phyloP scores from a whole-genome alignment of 2,113 vertebrate genomes.

The Sylvia atricapilla region DNA sequence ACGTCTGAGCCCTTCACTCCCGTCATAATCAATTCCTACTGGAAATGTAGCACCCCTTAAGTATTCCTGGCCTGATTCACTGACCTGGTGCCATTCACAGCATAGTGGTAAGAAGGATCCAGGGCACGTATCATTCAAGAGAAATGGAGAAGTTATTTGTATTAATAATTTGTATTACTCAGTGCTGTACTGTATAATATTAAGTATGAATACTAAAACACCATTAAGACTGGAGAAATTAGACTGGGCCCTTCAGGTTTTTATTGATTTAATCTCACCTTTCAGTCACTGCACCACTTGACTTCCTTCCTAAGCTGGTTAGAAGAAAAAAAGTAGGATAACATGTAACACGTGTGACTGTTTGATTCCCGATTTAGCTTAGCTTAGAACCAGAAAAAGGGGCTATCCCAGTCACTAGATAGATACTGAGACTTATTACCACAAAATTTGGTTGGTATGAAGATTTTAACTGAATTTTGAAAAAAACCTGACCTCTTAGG shows the following conservation, averaged over 20 bases:
- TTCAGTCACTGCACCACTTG: neutral
- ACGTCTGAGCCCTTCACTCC: neutral
- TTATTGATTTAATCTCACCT: neutral
- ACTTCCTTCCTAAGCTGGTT: neutral
- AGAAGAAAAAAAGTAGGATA: neutral
- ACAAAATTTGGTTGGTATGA: neutral
- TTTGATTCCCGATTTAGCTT: neutral
- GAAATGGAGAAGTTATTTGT: neutral
- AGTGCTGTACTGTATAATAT: neutral
- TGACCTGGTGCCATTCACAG: neutral
- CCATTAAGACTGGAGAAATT: neutral
- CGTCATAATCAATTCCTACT: neutral
- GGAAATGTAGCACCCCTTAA: neutral
- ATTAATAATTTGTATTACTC: neutral
- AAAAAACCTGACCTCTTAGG: neutral
- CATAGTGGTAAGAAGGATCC: neutral
- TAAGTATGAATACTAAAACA: neutral
- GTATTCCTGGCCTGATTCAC: neutral
- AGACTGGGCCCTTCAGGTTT: neutral
- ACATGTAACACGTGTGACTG: neutral
- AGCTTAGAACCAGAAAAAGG: neutral
- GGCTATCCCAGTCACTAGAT: neutral
- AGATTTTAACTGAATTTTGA: neutral
- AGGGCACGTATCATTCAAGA: neutral
- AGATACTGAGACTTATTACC: neutral